Percentiles rank a stretch among this genome's conserved stretches.
These are phyloP conservation scores for Tribolium freemani DNA, from an alignment of 2,888 invertebrate genomes.

Conservation along the genomic window DNA sequence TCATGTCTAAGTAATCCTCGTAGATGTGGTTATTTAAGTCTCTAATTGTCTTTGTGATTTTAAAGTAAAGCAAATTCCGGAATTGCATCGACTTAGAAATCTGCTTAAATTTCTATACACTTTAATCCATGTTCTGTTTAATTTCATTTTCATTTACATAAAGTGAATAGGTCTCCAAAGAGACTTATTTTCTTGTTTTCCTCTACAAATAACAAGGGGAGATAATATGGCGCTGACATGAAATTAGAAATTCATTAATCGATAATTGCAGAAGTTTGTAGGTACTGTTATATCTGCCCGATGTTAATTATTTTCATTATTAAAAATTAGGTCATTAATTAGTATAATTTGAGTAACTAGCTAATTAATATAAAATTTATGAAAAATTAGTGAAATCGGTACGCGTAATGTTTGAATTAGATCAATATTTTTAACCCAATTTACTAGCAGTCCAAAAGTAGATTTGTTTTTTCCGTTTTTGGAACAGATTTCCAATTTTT, in stretches of 20 bases:
- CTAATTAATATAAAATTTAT: neutral
- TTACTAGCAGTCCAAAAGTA: too few species aligned
- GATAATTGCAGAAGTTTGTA: neutral
- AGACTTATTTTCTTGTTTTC: conserved; percentile 10
- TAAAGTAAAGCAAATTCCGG: conserved; percentile 3
- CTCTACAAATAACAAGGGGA: conserved; percentile 3
- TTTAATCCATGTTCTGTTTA: conserved; percentile 4
- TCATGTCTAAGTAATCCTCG: neutral
- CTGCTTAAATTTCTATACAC: conserved; percentile 5
- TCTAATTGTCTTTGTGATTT: neutral
- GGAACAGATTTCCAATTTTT: too few species aligned
- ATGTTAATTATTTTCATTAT: neutral
- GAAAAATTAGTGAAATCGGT: neutral
- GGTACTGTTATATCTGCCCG: neutral
- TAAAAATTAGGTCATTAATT: neutral
- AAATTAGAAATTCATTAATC: neutral
- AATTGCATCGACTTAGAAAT: neutral
- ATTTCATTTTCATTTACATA: conserved; percentile 10
- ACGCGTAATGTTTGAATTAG: neutral
- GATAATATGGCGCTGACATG: neutral
- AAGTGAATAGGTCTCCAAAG: conserved; percentile 10
- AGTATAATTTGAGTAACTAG: neutral
- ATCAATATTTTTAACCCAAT: too few species aligned
- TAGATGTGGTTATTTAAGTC: neutral
- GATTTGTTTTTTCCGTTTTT: too few species aligned